phyloP scores from a whole-genome alignment of 2,888 invertebrate species.

The Apotomis capreana region DNA sequence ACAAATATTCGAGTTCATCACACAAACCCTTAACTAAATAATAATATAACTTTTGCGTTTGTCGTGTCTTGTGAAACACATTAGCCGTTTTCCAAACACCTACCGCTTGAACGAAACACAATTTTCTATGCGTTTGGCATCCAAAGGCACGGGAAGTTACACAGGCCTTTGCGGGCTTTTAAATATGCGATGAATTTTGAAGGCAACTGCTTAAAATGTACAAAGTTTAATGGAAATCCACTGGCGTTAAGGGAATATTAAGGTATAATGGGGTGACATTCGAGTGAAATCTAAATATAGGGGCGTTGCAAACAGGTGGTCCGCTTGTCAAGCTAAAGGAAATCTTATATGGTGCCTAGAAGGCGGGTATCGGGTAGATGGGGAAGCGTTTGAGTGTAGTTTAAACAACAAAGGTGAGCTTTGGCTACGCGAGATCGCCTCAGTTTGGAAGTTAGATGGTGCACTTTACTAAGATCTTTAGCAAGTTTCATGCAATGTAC shows the following conservation, averaged over 20 bases:
- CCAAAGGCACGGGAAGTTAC: slow-evolving; percentile 68
- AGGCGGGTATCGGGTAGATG: not conserved
- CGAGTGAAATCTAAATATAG: slow-evolving; percentile 37
- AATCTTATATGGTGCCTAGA: not conserved
- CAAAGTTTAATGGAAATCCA: slow-evolving; percentile 76
- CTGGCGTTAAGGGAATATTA: slow-evolving; percentile 71
- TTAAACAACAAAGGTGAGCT: slow-evolving; percentile 20
- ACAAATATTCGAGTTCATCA: no score
- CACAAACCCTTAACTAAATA: no score
- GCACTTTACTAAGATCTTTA: slow-evolving; percentile 19
- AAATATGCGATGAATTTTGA: slow-evolving; percentile 77
- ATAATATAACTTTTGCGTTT: not conserved
- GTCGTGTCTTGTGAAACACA: not conserved
- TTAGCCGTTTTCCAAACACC: not conserved
- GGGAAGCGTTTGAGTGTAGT: slow-evolving; percentile 13
- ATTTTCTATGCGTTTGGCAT: slow-evolving; percentile 35
- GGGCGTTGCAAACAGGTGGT: slow-evolving; percentile 28
- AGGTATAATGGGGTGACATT: slow-evolving; percentile 61
- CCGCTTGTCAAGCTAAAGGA: not conserved
- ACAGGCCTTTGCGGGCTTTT: slow-evolving; percentile 70
- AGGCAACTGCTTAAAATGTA: slow-evolving; percentile 76
- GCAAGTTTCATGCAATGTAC: not conserved
- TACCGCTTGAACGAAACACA: slow-evolving; percentile 17
- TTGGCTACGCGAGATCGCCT: slow-evolving; percentile 6
- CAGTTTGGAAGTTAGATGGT: slow-evolving; percentile 26